These are phyloP conservation scores for Chorisops tibialis DNA, from an alignment of 2,888 invertebrate genomes.

Conservation along the genomic window DNA sequence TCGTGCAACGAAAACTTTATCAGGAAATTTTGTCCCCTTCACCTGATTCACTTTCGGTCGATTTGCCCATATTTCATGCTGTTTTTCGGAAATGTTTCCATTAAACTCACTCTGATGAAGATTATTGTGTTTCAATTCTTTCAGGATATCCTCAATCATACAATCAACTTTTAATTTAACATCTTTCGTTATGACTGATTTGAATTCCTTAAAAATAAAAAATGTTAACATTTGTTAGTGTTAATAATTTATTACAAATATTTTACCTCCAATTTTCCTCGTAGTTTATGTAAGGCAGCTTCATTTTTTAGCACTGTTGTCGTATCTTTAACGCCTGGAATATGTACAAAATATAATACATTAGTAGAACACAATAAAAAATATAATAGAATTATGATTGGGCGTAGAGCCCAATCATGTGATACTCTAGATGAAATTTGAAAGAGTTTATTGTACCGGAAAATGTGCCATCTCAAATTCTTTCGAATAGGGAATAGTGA, in stretches of 20 bases:
- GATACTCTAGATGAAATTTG: no score
- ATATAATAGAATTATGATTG: no score
- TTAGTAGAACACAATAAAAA: no score
- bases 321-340: neutral
- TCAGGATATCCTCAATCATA: conserved; percentile 46
- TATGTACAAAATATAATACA: no score
- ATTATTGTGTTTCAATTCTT: conserved; percentile 45
- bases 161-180: conserved; percentile 44
- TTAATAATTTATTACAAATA: neutral
- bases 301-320: neutral
- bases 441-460: no score
- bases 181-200: conserved; percentile 41
- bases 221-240: neutral
- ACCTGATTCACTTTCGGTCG: conserved; percentile 24
- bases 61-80: conserved; percentile 12
- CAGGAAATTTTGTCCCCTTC: conserved; percentile 50
- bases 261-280: conserved; percentile 7
- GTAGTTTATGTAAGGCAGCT: neutral
- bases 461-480: no score
- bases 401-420: no score
- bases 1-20: conserved; percentile 66
- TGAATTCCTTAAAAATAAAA: conserved; percentile 38
- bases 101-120: conserved; percentile 45
- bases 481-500: no score
- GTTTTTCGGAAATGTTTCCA: neutral